Percentiles rank a stretch among this genome's conserved stretches.
phyloP scores from a whole-genome alignment of 2,113 vertebrate genomes.

The Corythaeola cristata region DNA sequence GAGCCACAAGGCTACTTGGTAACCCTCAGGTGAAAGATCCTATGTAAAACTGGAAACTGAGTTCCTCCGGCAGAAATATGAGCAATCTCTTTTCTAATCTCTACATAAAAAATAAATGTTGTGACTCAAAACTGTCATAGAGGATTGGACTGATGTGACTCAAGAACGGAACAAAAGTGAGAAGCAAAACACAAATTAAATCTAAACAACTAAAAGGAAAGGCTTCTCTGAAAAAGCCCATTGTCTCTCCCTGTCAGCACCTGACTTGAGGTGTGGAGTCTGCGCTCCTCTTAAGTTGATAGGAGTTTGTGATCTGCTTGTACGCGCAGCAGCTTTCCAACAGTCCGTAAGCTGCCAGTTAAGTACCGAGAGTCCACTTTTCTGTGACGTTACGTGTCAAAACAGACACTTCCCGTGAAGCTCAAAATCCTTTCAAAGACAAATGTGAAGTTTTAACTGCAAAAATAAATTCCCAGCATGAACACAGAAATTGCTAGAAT shows the following conservation, averaged over 20 bases:
- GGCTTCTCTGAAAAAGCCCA: not conserved
- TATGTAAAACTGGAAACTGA: not conserved
- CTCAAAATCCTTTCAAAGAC: not conserved
- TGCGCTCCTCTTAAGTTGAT: not conserved
- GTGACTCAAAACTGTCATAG: not conserved
- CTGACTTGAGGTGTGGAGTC: not conserved
- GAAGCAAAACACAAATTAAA: not conserved
- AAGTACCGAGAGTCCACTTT: not conserved
- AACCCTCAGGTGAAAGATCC: not conserved
- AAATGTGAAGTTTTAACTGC: not conserved
- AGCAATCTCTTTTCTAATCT: not conserved
- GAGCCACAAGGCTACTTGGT: not conserved
- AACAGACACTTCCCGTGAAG: not conserved
- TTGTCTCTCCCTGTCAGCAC: not conserved
- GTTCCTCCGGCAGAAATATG: not conserved
- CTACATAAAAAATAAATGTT: not conserved
- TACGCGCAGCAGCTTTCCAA: not conserved
- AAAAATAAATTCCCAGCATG: not conserved
- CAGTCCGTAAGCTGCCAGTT: not conserved
- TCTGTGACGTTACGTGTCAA: not conserved
- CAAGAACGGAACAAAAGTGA: not conserved
- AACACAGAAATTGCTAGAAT: not conserved
- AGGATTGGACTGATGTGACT: not conserved
- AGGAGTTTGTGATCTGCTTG: not conserved
- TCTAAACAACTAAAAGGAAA: not conserved